Conservation (phyloP, 2,113 vertebrate species). For the Taxidea taxus region DNA sequence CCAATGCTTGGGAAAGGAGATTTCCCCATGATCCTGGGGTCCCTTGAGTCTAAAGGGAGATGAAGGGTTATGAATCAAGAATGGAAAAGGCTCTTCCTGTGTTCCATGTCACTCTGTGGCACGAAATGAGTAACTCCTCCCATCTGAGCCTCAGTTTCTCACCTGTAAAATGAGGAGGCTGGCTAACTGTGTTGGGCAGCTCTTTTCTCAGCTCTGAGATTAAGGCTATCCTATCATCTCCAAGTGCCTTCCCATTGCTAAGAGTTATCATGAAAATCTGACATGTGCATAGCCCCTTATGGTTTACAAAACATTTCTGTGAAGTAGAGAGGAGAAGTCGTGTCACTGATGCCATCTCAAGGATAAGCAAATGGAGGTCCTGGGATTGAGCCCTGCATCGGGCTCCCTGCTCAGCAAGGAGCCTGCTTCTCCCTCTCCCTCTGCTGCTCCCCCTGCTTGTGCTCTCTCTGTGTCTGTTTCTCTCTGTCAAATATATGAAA, state of each 20-base stretch:
- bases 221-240: background rate
- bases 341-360: background rate
- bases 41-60: background rate
- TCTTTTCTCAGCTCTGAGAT: background rate
- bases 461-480: no score
- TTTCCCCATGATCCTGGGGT: background rate
- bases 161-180: background rate
- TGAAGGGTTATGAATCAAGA: background rate
- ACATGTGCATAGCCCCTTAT: background rate
- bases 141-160: background rate
- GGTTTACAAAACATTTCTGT: background rate
- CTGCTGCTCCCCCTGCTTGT: no score
- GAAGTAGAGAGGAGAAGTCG: background rate
- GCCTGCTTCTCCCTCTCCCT: no score
- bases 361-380: background rate
- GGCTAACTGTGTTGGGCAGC: background rate
- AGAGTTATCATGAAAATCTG: background rate
- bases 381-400: no score
- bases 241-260: background rate
- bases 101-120: background rate
- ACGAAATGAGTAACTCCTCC: background rate
- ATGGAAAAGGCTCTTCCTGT: background rate
- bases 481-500: no score
- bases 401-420: no score
- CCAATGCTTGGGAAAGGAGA: background rate